Evolutionary conservation across 2,113 vertebrate genomes (phyloP).

Genomic region (Penelope pileata): DNA sequence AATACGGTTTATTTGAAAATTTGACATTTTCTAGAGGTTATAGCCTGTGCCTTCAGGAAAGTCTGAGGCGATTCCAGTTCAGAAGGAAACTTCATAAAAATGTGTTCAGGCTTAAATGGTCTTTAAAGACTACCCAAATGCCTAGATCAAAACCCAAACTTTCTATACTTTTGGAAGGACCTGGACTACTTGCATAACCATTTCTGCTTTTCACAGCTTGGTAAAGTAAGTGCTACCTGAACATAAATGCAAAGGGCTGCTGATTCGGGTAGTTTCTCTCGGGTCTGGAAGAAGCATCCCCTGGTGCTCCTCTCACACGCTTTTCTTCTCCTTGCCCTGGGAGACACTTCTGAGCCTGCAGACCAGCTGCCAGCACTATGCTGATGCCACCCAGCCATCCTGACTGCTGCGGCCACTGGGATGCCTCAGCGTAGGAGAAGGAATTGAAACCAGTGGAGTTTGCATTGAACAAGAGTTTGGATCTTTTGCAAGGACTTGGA

Average conservation of each 20-base stretch:
- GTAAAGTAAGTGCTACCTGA: background rate
- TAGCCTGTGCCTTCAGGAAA: background rate
- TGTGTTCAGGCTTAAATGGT: background rate
- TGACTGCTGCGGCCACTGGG: background rate
- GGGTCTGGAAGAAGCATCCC: background rate
- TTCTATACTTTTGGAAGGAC: background rate
- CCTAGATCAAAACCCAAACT: background rate
- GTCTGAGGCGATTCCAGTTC: background rate
- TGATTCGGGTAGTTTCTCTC: accelerated
- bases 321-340: background rate
- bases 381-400: background rate
- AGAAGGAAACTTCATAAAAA: background rate
- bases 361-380: background rate
- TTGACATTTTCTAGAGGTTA: background rate
- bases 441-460: background rate
- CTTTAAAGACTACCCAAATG: background rate
- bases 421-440: background rate
- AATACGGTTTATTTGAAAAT: background rate
- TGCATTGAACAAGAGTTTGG: background rate
- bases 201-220: background rate
- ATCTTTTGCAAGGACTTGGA: background rate
- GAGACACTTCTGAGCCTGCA: background rate
- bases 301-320: background rate
- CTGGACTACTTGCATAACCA: background rate
- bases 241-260: background rate